Base-by-base conservation (phyloP, 2,113 vertebrate species). In the Proterorhinus semilunaris region DNA sequence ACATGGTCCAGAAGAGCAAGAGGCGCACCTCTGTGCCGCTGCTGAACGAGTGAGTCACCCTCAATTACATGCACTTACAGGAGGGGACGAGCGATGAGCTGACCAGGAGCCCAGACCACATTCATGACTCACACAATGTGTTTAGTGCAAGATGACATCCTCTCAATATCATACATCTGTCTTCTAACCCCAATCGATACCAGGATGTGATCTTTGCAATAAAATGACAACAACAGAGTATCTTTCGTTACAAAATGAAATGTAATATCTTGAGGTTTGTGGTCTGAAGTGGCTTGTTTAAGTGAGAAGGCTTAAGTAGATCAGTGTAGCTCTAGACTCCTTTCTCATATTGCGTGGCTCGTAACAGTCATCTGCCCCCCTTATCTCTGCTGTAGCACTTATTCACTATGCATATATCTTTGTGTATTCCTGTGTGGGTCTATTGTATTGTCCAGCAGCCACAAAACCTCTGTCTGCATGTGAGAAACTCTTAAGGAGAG, bases 1-100 rank as follows among this genome's bases (percentile, higher is more conserved):
- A 97, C 87, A 98, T 99, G 95, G 93, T 99, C 87, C 98, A 99
- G 95, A 99, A 99, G 90, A 97, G 95, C 88, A 99, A 99, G 92
- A 93, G 98, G 55, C 93, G 96, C 65, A 98, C 95, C 9, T 93
- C 97, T 0, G 87, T 98, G 53, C 96, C 97, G 43, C 91, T 96
- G 75, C 95, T 97, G 17, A 99, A 96, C 59, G 98, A 99, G 97
- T 99, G 92, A 68, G 97, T 93, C 66, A 46, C 63, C 9, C 58
- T 16, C 65, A 69, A 78, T 62, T 54, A 72, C 69, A 67, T 70
- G 72, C 36, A 59, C 66, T 57, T 68, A 77, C 54, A n/a, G n/a
- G n/a, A 81, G 13, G 74, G 50, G 66, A 43, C 15, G n/a, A 74
- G 76, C 80, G 84, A 79, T n/a, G 77, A 83, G 81, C 74, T 36